Evolutionary conservation across 2,888 invertebrate genomes (phyloP), one percentile per base, ranked within the genome.

Genomic region (Drosophila engyochracea): DNA sequence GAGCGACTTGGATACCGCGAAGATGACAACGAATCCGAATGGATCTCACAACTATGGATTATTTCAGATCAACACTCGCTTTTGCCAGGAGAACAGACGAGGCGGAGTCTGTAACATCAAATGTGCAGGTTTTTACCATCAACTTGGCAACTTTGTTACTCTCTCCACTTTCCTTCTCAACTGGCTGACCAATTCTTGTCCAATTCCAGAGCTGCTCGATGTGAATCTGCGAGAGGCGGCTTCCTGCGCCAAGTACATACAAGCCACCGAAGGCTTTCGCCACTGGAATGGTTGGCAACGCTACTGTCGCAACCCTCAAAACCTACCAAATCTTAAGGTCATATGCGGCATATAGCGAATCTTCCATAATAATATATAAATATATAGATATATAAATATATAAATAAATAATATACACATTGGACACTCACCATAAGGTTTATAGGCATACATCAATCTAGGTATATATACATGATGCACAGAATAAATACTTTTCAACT

Each of bases 1-100:
- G 63, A 96, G 96, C 82, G 94, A 94, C 3, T 94, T 95, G 82
- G 94, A 95, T n/a, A 96, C 96, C 0, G 94, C 94, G 14, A 95
- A 95, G 90, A 92, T 95, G 7, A 94, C 94, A 0, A 94, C 93
- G 59, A 95, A 95, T 83, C 94, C 95, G 68, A 95, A 95, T 90
- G 95, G 95, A 1, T 95, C 94, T 60, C 94, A 94, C 67, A 95
- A 94, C 91, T 95, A 95, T 68, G 96, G 96, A 72, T 91, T 96
- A 0, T 96, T 96, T 85, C 95, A 93, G 95, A 96, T 97, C 76
- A 96, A 95, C 92, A 96, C 95, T 91, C 95, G 96, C 41, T 96
- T 95, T 95, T 97, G 97, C 91, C 94, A 76, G 52, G 72, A 78
- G 54, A 55, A 31, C 25, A 63, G 80, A 28, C 80, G 76, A 71